phyloP scores from a whole-genome alignment of 2,888 invertebrate species.

The Tipula vernalis region DNA sequence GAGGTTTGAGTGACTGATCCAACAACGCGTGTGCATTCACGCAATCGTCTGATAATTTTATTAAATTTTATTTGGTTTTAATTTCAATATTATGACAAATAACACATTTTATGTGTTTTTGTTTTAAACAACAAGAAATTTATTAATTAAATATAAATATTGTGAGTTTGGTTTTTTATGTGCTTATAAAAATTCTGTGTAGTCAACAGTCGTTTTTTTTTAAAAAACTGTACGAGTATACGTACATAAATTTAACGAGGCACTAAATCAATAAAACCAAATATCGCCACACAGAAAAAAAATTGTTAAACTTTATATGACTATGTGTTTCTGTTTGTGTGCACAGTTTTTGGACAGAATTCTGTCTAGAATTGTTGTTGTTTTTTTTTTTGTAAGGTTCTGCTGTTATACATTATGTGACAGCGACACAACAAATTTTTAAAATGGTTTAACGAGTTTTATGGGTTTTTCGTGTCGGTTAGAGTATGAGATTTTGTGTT shows the following conservation, averaged over 20 bases:
- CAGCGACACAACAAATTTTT: neutral
- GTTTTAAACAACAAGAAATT: neutral
- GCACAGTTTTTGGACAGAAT: neutral
- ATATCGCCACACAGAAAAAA: neutral
- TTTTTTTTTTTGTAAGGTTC: no score
- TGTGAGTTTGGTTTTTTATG: neutral
- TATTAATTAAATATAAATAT: neutral
- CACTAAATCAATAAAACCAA: neutral
- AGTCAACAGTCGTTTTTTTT: neutral
- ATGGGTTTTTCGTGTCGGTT: neutral
- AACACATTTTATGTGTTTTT: neutral
- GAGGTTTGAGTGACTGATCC: neutral
- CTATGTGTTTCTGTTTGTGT: neutral
- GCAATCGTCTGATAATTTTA: neutral
- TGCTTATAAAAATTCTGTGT: neutral
- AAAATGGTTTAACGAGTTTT: neutral
- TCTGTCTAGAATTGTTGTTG: neutral
- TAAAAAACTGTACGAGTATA: neutral
- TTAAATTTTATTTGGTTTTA: no score
- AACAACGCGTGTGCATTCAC: neutral
- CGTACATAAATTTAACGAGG: neutral
- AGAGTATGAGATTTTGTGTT: neutral
- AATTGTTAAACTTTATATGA: neutral
- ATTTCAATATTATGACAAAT: neutral
- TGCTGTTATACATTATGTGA: neutral